Percentiles rank a stretch among this genome's conserved stretches.
These are phyloP conservation scores for Sebastes nivosus DNA, from an alignment of 2,797 vertebrate genomes.

Conservation along the genomic window DNA sequence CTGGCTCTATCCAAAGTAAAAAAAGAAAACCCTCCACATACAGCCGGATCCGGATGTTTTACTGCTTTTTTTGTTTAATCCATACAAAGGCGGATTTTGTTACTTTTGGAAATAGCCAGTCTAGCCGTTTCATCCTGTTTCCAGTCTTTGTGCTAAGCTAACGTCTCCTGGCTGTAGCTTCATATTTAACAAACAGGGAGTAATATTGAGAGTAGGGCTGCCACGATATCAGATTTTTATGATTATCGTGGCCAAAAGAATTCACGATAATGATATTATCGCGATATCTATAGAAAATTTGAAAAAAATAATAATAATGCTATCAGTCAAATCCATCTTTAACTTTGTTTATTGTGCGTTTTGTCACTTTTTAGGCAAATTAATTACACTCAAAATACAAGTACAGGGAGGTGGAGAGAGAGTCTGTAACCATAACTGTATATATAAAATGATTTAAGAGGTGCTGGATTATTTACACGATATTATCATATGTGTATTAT, in stretches of 20 bases:
- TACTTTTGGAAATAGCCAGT: neutral
- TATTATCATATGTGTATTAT: too few relatives aligned
- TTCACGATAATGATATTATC: too few relatives aligned
- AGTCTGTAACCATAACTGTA: too few relatives aligned
- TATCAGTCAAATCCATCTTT: too few relatives aligned
- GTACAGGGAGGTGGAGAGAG: too few relatives aligned
- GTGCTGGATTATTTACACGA: rapidly evolving
- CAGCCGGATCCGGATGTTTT: neutral
- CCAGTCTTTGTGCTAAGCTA: neutral
- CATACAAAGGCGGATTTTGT: neutral
- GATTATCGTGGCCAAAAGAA: too few relatives aligned
- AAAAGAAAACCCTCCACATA: neutral
- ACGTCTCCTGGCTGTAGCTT: neutral
- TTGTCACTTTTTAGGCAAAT: too few relatives aligned
- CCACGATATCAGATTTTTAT: rapidly evolving
- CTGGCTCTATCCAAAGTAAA: neutral
- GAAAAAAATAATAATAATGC: neutral
- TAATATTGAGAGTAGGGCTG: too few relatives aligned
- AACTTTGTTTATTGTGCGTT: too few relatives aligned
- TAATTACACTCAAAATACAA: too few relatives aligned
- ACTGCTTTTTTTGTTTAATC: neutral
- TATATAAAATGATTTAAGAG: too few relatives aligned
- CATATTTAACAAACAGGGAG: neutral
- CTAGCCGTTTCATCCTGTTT: neutral
- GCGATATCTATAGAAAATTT: too few relatives aligned